Evolutionary conservation across 1,140 invertebrate species (phyloP).

Genomic region (Platyura marginata): DNA sequence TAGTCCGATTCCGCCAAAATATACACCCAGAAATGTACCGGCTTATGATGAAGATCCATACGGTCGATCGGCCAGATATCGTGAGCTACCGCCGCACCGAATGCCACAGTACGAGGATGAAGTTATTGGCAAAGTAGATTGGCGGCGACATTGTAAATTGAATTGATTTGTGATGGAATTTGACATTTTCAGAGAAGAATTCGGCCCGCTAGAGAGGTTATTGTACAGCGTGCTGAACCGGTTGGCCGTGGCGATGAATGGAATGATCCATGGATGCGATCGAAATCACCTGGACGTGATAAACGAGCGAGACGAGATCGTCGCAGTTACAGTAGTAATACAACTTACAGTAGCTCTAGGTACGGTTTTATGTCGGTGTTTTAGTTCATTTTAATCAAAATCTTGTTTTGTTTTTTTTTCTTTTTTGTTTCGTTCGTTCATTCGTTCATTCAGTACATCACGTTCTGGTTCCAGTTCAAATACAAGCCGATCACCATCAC

Average conservation of each 20-base stretch:
- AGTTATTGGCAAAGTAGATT: not conserved
- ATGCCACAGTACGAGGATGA: slow-evolving; percentile 25
- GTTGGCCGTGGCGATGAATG: slow-evolving; percentile 60
- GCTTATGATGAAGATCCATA: slow-evolving; percentile 21
- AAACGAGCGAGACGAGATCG: slow-evolving; percentile 22
- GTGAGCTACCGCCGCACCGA: slow-evolving; percentile 20
- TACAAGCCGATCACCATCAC: slow-evolving; percentile 20
- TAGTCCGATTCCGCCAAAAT: slow-evolving; percentile 12
- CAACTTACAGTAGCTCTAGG: slow-evolving; percentile 51
- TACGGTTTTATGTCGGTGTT: no score
- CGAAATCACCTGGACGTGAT: slow-evolving; percentile 40
- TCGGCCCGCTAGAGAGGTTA: slow-evolving; percentile 53
- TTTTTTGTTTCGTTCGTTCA: no score
- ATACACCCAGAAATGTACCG: slow-evolving; percentile 9
- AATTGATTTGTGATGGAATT: no score
- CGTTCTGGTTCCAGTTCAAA: slow-evolving; percentile 24
- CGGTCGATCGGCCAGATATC: slow-evolving; percentile 16
- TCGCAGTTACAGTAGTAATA: slow-evolving; percentile 28
- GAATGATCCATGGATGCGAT: slow-evolving; percentile 84
- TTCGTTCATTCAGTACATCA: no score
- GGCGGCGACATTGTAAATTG: not conserved
- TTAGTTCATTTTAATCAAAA: no score
- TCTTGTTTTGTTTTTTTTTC: no score
- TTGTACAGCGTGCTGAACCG: slow-evolving; percentile 48
- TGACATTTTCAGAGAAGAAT: slow-evolving; percentile 28